Evolutionary conservation across 2,888 invertebrate species (phyloP), one percentile per base, ranked within the genome.

Genomic region (Drosophila mulleri): DNA sequence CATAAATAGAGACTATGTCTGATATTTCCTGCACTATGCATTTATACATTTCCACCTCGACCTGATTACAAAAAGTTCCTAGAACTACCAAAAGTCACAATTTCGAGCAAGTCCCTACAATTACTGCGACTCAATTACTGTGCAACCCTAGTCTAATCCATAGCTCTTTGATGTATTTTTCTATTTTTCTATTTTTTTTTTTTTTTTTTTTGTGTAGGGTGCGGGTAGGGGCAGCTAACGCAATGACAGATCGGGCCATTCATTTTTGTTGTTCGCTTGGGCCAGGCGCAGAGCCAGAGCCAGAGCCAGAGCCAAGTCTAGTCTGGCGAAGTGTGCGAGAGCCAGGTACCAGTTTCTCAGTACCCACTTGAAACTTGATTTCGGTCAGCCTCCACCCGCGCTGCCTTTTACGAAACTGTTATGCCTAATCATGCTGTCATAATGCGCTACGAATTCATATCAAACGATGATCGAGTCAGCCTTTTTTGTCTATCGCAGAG

Each of bases 371-470:
- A 84, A 85, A 87, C 91, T 91, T 88, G 90, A 90, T 89, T 91
- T 82, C 78, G 78, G 75, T 80, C 74, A 75, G 72, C 73, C 85
- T 85, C 78, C 85, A 80, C 88, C 83, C 83, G 75, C 80, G 78
- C 78, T 81, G 83, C 76, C 75, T 82, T 82, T 84, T 85, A 84
- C 87, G 90, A 89, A 90, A 90, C 90, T 84, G 89, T 90, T 90
- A 90, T 91, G 91, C 92, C 92, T 91, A 92, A 92, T 92, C 92
- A 92, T 90, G 92, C 91, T 92, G 92, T 92, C 92, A 92, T 91
- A 92, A 91, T 90, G 90, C 83, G 90, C 83, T 88, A 81, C 88
- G 88, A 86, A 84, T 83, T 86, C 84, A 78, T 88, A 86, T 89
- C 90, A 89, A 88, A 89, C 89, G 91, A 88, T 90, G 90, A 91